Base-by-base conservation (phyloP, 2,113 vertebrate species). In the Thalassarche chlororhynchos region DNA sequence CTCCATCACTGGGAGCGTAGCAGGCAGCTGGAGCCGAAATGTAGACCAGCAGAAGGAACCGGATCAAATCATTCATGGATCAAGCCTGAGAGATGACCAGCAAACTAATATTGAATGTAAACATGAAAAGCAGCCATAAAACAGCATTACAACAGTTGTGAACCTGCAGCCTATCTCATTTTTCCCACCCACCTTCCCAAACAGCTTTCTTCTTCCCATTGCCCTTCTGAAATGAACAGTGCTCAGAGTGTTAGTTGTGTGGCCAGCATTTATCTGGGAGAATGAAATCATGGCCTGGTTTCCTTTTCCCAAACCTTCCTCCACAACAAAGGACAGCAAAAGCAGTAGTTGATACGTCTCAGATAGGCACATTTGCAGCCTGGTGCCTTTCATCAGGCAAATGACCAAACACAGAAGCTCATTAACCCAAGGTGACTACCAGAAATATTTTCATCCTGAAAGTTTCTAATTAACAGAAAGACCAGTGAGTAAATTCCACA, bases 11-110 rank as follows among this genome's bases (percentile, higher is more conserved):
- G 8, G 31, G 42, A 83, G 24, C 49, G 12, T 60, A 91, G 60
- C 25, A 60, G 44, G 57, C 0, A 0, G 0, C 28, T 40, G 21
- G 44, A 90, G 36, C 29, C 4, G 0, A 69, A 75, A 66, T 25
- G 14, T 3, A 61, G 61, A 64, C 26, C 44, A 34, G 58, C 17
- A 31, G 58, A 69, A 78, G 34, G 36, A 93, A 54, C 4, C 0
- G 0, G 25, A 36, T 52, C 10, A 18, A 51, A 51, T 38, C 29
- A 80, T 36, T 78, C 5, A 8, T 61, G 34, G 81, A 66, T 88
- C 75, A 92, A 90, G 64, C 11, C 58, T 71, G 42, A 77, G 46
- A 92, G 23, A 34, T 17, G 16, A 17, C 20, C 47, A 75, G 34
- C 46, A 84, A 93, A 46, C 4, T 62, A n/a, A 21, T 58, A 21